Percentiles rank a stretch among this genome's conserved stretches.
Conservation (phyloP, 2,797 vertebrate species). For the Sternotherus odoratus region DNA sequence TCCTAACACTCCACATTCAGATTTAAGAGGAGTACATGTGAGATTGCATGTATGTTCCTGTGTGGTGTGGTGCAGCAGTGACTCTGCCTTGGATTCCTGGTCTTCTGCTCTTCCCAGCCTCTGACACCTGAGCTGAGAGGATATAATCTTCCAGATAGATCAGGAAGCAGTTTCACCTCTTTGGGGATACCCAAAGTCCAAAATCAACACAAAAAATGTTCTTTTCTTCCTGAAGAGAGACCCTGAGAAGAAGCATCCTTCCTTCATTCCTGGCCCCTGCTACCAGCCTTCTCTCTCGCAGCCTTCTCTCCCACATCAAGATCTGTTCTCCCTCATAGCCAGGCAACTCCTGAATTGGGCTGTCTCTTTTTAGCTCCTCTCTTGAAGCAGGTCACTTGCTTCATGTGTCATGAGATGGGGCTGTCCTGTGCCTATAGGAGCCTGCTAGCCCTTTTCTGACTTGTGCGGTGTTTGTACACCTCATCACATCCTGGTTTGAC, state of each 20-base stretch:
- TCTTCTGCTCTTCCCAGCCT: not conserved
- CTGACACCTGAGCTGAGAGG: not conserved
- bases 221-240: not conserved
- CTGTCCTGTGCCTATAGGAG: not conserved
- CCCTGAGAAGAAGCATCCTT: not conserved
- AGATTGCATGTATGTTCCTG: not conserved
- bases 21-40: not conserved
- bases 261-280: not conserved
- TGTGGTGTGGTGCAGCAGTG: not conserved
- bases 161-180: not conserved
- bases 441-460: not conserved
- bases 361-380: not conserved
- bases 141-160: not conserved
- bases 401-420: not conserved
- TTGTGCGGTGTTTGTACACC: not conserved
- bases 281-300: not conserved
- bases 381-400: not conserved
- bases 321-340: not conserved
- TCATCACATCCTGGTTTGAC: not conserved
- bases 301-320: not conserved
- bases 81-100: not conserved
- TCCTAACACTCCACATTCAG: accelerated
- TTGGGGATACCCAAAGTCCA: not conserved
- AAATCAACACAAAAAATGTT: not conserved
- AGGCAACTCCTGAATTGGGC: not conserved